Percentiles rank a stretch among this genome's conserved stretches.
These are phyloP conservation scores for Equus przewalskii DNA, from an alignment of 2,113 vertebrate species.

Conservation along the genomic window DNA sequence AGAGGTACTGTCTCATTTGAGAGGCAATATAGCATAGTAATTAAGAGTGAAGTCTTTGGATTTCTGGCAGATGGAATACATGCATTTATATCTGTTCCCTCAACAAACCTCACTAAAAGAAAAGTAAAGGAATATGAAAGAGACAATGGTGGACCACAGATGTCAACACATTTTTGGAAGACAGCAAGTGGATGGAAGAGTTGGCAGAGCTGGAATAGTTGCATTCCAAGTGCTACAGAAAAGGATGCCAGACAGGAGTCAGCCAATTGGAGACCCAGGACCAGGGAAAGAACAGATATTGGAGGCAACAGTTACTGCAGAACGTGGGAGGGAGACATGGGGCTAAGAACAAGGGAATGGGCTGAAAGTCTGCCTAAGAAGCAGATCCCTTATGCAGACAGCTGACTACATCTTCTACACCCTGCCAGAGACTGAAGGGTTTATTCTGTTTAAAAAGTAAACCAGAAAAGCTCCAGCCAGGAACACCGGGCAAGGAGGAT, in stretches of 20 bases:
- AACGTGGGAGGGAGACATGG: neutral
- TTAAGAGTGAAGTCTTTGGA: constrained; percentile 28
- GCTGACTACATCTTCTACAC: neutral
- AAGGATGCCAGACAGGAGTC: constrained; percentile 28
- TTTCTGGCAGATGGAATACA: constrained; percentile 65
- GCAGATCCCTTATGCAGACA: neutral
- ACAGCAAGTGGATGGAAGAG: neutral
- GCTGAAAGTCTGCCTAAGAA: neutral
- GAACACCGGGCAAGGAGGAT: neutral
- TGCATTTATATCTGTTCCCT: constrained; percentile 50
- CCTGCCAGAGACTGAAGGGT: neutral
- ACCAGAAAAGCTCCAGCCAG: neutral
- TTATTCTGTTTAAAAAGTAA: constrained; percentile 18
- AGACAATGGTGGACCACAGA: constrained; percentile 31
- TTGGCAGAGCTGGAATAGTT: constrained; percentile 17
- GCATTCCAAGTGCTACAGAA: neutral
- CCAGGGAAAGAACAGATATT: neutral
- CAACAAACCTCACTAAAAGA: constrained; percentile 59
- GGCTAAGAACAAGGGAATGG: neutral
- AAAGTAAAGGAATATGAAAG: constrained; percentile 60
- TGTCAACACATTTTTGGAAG: constrained; percentile 61
- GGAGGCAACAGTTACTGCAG: neutral
- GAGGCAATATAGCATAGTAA: constrained; percentile 55
- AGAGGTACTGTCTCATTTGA: constrained; percentile 55
- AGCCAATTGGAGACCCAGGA: neutral